A percentile compares a stretch with the other conserved stretches of the same genome.
These are phyloP conservation scores for Trichosurus vulpecula DNA, from an alignment of 2,797 vertebrate species.

Conservation along the genomic window DNA sequence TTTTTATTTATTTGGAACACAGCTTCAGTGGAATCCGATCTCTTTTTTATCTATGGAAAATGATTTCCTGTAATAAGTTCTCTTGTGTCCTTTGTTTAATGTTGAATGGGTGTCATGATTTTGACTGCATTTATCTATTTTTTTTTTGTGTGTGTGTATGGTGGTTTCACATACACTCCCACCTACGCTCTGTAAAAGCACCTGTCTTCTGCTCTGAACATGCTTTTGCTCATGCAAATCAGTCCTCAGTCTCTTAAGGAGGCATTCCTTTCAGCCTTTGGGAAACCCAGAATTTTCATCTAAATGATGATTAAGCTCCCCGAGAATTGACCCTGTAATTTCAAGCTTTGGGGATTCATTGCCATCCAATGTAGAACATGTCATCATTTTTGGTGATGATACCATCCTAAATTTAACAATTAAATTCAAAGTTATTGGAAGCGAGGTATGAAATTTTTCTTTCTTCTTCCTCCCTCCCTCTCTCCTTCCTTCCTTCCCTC, in stretches of 20 bases:
- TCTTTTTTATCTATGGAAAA: constrained; percentile 25
- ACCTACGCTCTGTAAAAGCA: constrained; percentile 42
- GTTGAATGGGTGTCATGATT: constrained; percentile 36
- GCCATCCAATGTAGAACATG: not conserved
- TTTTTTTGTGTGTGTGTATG: not conserved
- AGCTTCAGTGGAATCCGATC: constrained; percentile 23
- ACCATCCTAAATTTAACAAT: not conserved
- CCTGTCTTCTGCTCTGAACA: constrained; percentile 36
- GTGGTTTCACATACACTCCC: not conserved
- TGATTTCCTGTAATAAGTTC: constrained; percentile 20
- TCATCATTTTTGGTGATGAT: not conserved
- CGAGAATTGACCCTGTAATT: not conserved
- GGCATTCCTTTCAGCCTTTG: constrained; percentile 15
- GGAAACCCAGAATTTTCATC: constrained; percentile 13
- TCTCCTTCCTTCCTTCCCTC: no score
- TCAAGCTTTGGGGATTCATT: not conserved
- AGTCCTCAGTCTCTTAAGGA: constrained; percentile 39
- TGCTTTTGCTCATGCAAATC: constrained; percentile 34
- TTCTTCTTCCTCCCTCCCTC: not conserved
- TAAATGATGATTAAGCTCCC: not conserved
- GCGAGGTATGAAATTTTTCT: not conserved
- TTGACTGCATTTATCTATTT: constrained; percentile 47
- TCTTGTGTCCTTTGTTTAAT: constrained; percentile 34
- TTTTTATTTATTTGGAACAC: constrained; percentile 49
- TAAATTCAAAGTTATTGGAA: not conserved